Percentiles rank a stretch among this genome's conserved stretches.
Evolutionary conservation across 2,888 invertebrate species (phyloP).

Genomic region (Tethea ocularis): DNA sequence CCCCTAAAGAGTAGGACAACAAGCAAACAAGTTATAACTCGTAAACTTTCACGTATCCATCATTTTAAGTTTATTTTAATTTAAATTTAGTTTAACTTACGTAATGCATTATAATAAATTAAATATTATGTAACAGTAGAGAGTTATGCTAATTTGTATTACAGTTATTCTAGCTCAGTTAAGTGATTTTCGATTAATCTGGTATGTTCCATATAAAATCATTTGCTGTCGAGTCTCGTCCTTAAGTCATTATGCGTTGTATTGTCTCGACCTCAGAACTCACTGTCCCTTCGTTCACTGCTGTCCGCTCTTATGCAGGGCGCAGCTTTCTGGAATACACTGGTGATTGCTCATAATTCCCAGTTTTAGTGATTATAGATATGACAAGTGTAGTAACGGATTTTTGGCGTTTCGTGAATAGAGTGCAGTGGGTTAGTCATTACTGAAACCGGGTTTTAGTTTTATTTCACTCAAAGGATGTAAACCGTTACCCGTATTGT

Average conservation of each 20-base stretch:
- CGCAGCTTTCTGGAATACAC: background rate
- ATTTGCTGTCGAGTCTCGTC: background rate
- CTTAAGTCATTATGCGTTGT: background rate
- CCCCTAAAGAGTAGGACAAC: background rate
- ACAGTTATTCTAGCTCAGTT: background rate
- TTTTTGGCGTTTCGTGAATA: slow-evolving; percentile 18
- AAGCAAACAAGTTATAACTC: background rate
- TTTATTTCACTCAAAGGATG: slow-evolving; percentile 11
- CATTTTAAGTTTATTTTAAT: background rate
- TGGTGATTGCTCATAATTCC: background rate
- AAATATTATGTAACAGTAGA: background rate
- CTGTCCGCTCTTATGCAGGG: background rate
- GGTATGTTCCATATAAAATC: background rate
- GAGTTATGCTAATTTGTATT: background rate
- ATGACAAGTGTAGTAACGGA: slow-evolving; percentile 17
- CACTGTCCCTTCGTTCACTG: too few relatives aligned
- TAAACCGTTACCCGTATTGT: slow-evolving; percentile 9
- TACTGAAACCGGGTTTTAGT: slow-evolving; percentile 17
- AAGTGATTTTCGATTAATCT: background rate
- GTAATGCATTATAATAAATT: background rate
- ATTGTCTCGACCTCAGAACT: too few relatives aligned
- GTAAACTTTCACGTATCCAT: background rate
- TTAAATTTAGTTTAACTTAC: background rate
- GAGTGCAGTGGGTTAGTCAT: slow-evolving; percentile 17
- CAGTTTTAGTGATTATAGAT: slow-evolving; percentile 3